Evolutionary conservation across 2,797 vertebrate genomes (phyloP), one percentile per base, ranked within the genome.

Genomic region (Cryptoblepharus egeriae): DNA sequence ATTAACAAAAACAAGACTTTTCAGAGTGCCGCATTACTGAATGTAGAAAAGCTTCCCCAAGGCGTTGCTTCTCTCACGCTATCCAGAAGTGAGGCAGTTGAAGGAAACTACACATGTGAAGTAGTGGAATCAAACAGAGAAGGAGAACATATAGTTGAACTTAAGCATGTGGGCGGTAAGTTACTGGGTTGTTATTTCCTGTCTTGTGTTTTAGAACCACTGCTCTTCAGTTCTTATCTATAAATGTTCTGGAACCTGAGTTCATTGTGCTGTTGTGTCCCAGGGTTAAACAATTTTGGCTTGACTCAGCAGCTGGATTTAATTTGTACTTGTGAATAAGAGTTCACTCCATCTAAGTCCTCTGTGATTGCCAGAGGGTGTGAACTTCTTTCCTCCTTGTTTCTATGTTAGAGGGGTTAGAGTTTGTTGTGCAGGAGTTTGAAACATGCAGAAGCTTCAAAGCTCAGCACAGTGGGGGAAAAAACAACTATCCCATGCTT

Each of bases 31-130:
- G 16, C 1, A 13, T 87, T 96, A 3, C 0, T n/a, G 0, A 83
- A 71, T 35, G 3, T 1, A 3, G 0, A 0, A 0, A 80, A 91
- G n/a, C 88, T 96, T 81, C 0, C 71, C 5, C 77, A 55, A 0
- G 96, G 96, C 13, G 5, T 30, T 83, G 95, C 94, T 28, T 95
- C 96, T 1, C 85, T 96, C 39, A 57, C 0, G 52, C 69, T 96
- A 52, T 1, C 3, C 7, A 75, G 9, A 61, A 0, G 0, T 0
- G 11, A 96, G 1, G 92, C 93, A 4, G 1, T 12, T 4, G 1
- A 9, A 37, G 96, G 95, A 83, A 96, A 96, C 90, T 96, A 96
- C 77, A 95, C 77, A 1, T 96, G 96, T 42, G 90, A 95, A 92
- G 94, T 96, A n/a, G 93, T 89, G 70, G 95, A 95, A 88, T 83